Evolutionary conservation across 2,888 invertebrate genomes (phyloP).

Genomic region (Euphydryas editha): DNA sequence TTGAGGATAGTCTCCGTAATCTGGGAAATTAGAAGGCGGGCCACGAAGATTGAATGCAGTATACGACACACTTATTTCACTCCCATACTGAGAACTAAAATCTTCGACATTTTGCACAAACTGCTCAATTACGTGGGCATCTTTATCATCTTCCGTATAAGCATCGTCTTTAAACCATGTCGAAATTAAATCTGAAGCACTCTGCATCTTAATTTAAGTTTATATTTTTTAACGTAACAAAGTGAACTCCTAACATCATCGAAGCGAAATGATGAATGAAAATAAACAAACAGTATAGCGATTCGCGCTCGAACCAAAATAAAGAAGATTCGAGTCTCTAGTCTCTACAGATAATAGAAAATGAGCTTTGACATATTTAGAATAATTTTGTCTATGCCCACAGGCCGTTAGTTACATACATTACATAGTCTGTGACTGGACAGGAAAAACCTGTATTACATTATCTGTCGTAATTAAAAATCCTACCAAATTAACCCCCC

Average conservation of each 20-base stretch:
- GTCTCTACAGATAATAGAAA: not conserved
- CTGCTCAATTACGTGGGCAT: constrained; percentile 85
- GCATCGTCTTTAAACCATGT: constrained; percentile 71
- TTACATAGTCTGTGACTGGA: too few species aligned
- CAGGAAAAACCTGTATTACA: too few species aligned
- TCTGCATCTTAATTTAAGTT: constrained; percentile 61
- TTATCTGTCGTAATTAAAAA: too few species aligned
- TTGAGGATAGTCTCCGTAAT: constrained; percentile 95
- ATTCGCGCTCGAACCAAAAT: constrained; percentile 2
- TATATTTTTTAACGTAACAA: constrained; percentile 21
- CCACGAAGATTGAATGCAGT: constrained; percentile 94
- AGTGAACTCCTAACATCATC: constrained; percentile 11
- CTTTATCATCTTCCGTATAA: constrained; percentile 59
- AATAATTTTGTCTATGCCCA: not conserved
- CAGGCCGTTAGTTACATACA: too few species aligned
- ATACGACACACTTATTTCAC: constrained; percentile 93
- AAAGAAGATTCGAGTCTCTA: not conserved
- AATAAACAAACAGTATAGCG: constrained; percentile 19
- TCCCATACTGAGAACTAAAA: constrained; percentile 96
- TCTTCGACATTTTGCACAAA: constrained; percentile 91
- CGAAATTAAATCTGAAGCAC: constrained; percentile 73
- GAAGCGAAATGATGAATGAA: constrained; percentile 15
- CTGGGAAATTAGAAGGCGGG: constrained; percentile 92
- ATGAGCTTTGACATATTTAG: not conserved
- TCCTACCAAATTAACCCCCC: too few species aligned